Conservation (phyloP, 2,797 vertebrate species). For the Cuculus canorus region DNA sequence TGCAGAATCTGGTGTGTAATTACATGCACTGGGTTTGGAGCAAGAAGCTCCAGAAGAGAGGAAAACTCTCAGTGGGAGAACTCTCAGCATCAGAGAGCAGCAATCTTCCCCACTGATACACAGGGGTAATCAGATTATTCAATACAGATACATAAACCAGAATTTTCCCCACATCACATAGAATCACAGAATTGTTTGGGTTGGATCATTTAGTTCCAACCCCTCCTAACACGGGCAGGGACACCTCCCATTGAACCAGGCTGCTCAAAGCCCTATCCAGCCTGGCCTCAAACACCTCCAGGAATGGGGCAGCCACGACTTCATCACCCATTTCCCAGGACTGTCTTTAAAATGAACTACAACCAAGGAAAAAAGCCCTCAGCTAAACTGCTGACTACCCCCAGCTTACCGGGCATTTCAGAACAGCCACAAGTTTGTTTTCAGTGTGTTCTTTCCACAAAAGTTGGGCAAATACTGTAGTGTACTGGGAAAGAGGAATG, state of each 20-base stretch:
- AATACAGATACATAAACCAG: background rate
- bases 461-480: background rate
- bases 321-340: too few species aligned
- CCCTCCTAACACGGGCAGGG: too few species aligned
- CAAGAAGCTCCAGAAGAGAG: background rate
- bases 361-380: background rate
- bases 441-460: background rate
- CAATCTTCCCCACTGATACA: background rate
- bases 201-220: too few species aligned
- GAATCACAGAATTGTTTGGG: too few species aligned
- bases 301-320: too few species aligned
- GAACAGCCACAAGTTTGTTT: background rate
- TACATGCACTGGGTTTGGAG: background rate
- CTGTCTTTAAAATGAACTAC: background rate
- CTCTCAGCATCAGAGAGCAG: background rate
- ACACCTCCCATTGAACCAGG: too few species aligned
- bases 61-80: background rate
- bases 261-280: too few species aligned
- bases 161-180: background rate
- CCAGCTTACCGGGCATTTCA: background rate
- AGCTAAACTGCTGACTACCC: background rate
- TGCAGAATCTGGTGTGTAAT: background rate
- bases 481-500: background rate
- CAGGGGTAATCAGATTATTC: background rate
- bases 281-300: too few species aligned